Evolutionary conservation across 2,797 vertebrate genomes (phyloP).

Genomic region (Aldrovandia affinis): DNA sequence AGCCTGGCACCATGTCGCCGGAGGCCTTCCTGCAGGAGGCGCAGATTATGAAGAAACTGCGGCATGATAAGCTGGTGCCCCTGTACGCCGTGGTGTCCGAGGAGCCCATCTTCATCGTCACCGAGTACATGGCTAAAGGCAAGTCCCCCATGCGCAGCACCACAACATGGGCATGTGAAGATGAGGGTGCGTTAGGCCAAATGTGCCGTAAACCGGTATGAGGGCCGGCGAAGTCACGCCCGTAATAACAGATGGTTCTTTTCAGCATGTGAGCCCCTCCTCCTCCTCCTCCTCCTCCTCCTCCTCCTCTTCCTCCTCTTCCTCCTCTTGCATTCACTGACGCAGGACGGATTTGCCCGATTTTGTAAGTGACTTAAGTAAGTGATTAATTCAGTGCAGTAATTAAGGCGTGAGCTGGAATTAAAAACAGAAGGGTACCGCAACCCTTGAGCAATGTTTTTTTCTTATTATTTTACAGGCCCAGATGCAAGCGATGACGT

Average conservation of each 20-base stretch:
- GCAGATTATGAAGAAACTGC: slow-evolving; percentile 95
- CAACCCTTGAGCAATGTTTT: neutral
- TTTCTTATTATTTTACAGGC: neutral
- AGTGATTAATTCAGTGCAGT: neutral
- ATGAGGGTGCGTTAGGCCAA: neutral
- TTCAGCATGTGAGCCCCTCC: neutral
- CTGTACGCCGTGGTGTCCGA: slow-evolving; percentile 93
- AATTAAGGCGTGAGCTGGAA: neutral
- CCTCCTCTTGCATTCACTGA: neutral
- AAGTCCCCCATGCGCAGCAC: slow-evolving; percentile 22
- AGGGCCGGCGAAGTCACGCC: too few relatives aligned
- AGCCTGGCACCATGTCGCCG: slow-evolving; percentile 95
- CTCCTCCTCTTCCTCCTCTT: neutral
- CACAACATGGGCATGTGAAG: too few relatives aligned
- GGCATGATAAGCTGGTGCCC: slow-evolving; percentile 93
- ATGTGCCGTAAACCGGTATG: neutral
- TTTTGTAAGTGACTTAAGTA: neutral
- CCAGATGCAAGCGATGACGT: slow-evolving; percentile 3
- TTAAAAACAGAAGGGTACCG: neutral
- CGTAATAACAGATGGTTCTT: neutral
- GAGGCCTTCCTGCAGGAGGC: slow-evolving; percentile 96
- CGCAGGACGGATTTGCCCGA: neutral
- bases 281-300: neutral
- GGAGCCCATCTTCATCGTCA: slow-evolving; percentile 95
- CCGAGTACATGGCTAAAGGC: slow-evolving; percentile 97